Evolutionary conservation across 2,888 invertebrate species (phyloP), one percentile per base, ranked within the genome.

Genomic region (Dione juno): DNA sequence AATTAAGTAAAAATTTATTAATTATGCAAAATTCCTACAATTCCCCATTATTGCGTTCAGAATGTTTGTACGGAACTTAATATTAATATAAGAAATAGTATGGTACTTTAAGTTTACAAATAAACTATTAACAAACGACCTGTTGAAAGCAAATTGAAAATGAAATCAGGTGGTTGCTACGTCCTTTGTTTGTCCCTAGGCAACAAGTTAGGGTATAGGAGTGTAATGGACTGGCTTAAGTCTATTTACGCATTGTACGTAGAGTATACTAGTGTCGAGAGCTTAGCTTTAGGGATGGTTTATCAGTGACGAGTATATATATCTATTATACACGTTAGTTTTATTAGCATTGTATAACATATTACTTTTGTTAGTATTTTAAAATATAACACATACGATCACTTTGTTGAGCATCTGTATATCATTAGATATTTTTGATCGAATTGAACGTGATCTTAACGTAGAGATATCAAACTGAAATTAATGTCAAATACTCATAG

Each of bases 141-240:
- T 37, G 7, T 57, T 40, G 37, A 40, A 37, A 16, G 37, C 16
- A 40, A 57, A 40, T 16, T 57, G 37, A 37, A 37, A 57, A 50
- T 50, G 10, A 50, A 50, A 16, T 40, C 54, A 57, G 57, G 16
- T 40, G 6, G 6, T n/a, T 16, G 11, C 37, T 37, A 6, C 1
- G 37, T 37, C 57, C 16, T 57, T n/a, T 57, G 37, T 40, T 0
- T 11, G 37, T 57, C 37, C 16, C 37, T 11, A 37, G 37, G 1
- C 57, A 40, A 57, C 37, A 57, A 57, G 16, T 57, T 57, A 57
- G 37, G 11, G 10, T 37, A 16, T 40, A 57, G 57, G 16, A 57
- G 37, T 57, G 57, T 40, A 57, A 57, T 40, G 37, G 57, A 40
- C 37, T 16, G 37, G 37, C 37, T 57, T 57, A 57, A 57, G 37